Conservation (phyloP, 2,888 invertebrate species). For the Rhingia campestris region DNA sequence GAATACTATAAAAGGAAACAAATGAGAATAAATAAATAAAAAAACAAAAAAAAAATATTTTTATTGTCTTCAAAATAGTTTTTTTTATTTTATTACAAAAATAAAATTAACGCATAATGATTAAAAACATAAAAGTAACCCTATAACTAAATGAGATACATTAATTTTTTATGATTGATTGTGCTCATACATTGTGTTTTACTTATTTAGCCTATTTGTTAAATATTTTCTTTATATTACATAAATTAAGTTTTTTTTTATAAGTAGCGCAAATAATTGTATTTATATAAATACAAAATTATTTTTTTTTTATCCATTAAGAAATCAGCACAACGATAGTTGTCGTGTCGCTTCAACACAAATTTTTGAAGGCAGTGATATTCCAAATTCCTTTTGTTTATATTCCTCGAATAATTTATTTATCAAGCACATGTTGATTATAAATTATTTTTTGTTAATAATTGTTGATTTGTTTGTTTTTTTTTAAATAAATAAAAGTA, state of each 20-base stretch:
- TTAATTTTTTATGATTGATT: slow-evolving; percentile 59
- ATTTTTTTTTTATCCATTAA: not conserved
- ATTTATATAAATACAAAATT: slow-evolving; percentile 13
- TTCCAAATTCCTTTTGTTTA: slow-evolving; percentile 38
- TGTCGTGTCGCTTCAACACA: slow-evolving; percentile 13
- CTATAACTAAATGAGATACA: slow-evolving; percentile 70
- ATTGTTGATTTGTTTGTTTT: slow-evolving; percentile 12
- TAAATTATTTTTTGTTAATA: not conserved
- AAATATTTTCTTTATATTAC: slow-evolving; percentile 40
- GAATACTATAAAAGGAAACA: not conserved
- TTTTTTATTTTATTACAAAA: slow-evolving; percentile 42
- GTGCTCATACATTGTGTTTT: slow-evolving; percentile 58
- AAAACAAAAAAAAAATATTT: slow-evolving; percentile 20
- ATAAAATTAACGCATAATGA: slow-evolving; percentile 21
- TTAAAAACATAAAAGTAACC: slow-evolving; percentile 36
- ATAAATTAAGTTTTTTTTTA: slow-evolving; percentile 48
- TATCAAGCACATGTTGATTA: slow-evolving; percentile 3
- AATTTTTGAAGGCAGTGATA: slow-evolving; percentile 69
- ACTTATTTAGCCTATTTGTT: slow-evolving; percentile 31
- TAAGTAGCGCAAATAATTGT: slow-evolving; percentile 37
- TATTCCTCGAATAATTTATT: slow-evolving; percentile 29
- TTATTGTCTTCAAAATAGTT: slow-evolving; percentile 64
- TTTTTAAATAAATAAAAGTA: slow-evolving; percentile 45
- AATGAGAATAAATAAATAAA: slow-evolving; percentile 5
- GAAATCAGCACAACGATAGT: not conserved